Conservation (phyloP, 2,113 vertebrate species). For the Ibidorhyncha struthersii region DNA sequence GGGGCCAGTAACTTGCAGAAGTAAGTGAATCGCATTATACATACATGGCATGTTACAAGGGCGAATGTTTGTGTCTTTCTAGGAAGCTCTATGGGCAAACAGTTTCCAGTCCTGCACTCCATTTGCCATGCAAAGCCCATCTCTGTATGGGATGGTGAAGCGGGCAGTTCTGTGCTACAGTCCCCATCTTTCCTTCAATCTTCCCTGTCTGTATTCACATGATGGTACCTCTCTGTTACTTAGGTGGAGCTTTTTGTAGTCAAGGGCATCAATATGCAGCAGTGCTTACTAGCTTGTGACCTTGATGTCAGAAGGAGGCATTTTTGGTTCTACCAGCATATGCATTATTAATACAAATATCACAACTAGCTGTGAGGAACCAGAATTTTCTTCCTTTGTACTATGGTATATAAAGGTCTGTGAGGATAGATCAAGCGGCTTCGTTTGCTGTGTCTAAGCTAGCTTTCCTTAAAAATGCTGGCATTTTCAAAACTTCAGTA, state of each 20-base stretch:
- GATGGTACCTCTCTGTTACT: not conserved
- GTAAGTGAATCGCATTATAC: not conserved
- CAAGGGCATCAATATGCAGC: not conserved
- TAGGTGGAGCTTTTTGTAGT: not conserved
- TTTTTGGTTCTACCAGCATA: not conserved
- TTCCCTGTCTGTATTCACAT: not conserved
- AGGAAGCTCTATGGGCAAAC: not conserved
- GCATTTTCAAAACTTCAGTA: not conserved
- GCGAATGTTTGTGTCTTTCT: not conserved
- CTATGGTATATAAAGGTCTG: not conserved
- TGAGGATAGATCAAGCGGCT: not conserved
- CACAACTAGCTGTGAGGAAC: not conserved
- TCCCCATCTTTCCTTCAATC: not conserved
- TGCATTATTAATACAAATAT: not conserved
- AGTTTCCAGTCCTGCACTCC: not conserved
- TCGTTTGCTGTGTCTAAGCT: not conserved
- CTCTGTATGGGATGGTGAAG: not conserved
- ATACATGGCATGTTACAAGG: not conserved
- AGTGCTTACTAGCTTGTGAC: not conserved
- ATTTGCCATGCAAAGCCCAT: not conserved
- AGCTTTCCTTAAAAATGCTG: not conserved
- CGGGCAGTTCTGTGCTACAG: not conserved
- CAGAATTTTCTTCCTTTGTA: not conserved
- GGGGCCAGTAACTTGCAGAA: not conserved
- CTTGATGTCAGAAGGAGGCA: not conserved